phyloP scores from a whole-genome alignment of 2,797 vertebrate species.

The Pempheris klunzingeri region DNA sequence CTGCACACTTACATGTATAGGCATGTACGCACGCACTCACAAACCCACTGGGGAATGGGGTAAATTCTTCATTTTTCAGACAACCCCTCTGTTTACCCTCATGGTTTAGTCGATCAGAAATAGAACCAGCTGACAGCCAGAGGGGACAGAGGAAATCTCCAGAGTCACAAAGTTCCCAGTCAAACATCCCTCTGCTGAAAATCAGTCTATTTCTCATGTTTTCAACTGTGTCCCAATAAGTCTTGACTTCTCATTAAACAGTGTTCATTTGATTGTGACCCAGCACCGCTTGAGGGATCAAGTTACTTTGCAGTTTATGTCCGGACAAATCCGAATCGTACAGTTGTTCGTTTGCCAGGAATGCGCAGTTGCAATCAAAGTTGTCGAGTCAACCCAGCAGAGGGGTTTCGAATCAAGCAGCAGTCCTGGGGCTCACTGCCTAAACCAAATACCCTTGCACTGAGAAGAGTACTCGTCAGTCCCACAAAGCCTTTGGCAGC shows the following conservation, averaged over 20 bases:
- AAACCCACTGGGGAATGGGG: conserved; percentile 35
- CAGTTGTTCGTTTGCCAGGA: conserved; percentile 32
- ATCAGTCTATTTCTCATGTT: conserved; percentile 33
- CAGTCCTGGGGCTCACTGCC: conserved; percentile 7
- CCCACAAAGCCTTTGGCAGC: conserved; percentile 44
- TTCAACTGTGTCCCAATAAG: conserved; percentile 12
- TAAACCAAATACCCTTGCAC: conserved; percentile 39
- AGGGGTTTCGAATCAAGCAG: conserved; percentile 35
- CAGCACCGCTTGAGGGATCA: conserved; percentile 16
- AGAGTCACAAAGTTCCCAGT: conserved; percentile 51
- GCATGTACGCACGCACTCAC: conserved; percentile 38
- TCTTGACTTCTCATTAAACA: conserved; percentile 31
- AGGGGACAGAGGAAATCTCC: conserved; percentile 48
- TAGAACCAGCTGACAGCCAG: conserved; percentile 48
- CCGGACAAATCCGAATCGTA: conserved; percentile 24
- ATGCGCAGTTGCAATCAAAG: conserved; percentile 38
- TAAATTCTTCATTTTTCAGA: conserved; percentile 63
- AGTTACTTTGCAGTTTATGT: conserved; percentile 35
- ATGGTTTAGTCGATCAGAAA: conserved; percentile 56
- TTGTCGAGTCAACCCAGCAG: conserved; percentile 29
- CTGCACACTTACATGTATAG: conserved; percentile 39
- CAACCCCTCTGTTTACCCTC: conserved; percentile 31
- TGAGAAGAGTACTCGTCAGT: conserved; percentile 23
- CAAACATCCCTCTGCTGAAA: conserved; percentile 26
- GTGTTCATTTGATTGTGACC: conserved; percentile 40